phyloP scores from a whole-genome alignment of 2,888 invertebrate genomes.

The Mantis religiosa region DNA sequence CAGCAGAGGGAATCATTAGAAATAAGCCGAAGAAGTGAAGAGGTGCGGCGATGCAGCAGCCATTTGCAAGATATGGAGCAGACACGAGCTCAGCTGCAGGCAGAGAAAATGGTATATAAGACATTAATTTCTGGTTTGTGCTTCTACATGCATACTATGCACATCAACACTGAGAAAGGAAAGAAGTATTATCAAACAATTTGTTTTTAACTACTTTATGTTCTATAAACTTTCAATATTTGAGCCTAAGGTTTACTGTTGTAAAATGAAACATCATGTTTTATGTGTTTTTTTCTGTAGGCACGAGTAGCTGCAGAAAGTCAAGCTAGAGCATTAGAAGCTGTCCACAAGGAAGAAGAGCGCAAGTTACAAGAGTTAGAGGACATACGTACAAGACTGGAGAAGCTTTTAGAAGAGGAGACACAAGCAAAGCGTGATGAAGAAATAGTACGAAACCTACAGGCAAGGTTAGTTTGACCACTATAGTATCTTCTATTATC shows the following conservation, averaged over 20 bases:
- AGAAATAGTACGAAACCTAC: slow-evolving; percentile 60
- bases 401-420: slow-evolving; percentile 71
- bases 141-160: neutral
- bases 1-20: slow-evolving; percentile 47
- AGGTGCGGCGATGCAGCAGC: slow-evolving; percentile 53
- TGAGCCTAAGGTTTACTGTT: too few relatives aligned
- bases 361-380: slow-evolving; percentile 70
- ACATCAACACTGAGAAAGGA: too few relatives aligned
- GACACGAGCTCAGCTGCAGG: slow-evolving; percentile 58
- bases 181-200: too few relatives aligned
- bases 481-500: neutral
- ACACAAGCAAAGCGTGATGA: slow-evolving; percentile 80
- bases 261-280: too few relatives aligned
- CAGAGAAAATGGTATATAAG: slow-evolving; percentile 57
- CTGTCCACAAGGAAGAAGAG: slow-evolving; percentile 66
- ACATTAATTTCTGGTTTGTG: neutral
- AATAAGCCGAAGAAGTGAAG: slow-evolving; percentile 50
- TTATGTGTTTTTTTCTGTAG: slow-evolving; percentile 34
- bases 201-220: too few relatives aligned
- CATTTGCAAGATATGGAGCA: slow-evolving; percentile 57
- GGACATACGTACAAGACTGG: slow-evolving; percentile 63
- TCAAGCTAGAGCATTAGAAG: slow-evolving; percentile 61
- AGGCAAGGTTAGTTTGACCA: slow-evolving; percentile 37
- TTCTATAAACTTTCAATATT: too few relatives aligned
- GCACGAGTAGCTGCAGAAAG: slow-evolving; percentile 51